Base-by-base conservation (phyloP, 1,140 invertebrate genomes). In the Trichomalopsis sarcophagae region DNA sequence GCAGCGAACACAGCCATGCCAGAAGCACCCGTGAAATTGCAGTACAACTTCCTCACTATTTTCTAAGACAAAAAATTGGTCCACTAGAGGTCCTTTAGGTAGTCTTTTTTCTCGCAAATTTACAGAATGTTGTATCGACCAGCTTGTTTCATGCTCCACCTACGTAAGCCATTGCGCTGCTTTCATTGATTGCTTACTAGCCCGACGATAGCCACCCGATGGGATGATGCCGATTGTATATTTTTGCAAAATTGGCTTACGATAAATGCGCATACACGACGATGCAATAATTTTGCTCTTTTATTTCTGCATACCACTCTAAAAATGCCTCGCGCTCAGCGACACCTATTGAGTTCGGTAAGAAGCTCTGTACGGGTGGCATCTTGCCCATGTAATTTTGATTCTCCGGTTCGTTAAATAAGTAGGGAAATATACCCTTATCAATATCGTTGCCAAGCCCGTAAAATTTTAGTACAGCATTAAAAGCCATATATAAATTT, bases 11-110 rank as follows among this genome's bases (percentile, higher is more conserved):
- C 76, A 78, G 17, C 76, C 76, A 33, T 78, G 76, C 21, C 40
- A 78, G 4, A 27, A 78, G 17, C 76, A 78, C 1, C 76, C 40
- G 44, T 78, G 44, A 55, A 78, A 78, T 1, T 78, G 76, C 10
- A 50, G 23, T 2, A 78, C 47, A 7, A 55, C 11, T 27, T 21
- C 6, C 1, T 78, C 5, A 9, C 27, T 6, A 3, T 30, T 78
- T 17, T 55, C 44, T 14, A 78, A 3, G 2, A 33, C 17, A 2
- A 3, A 7, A 78, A 50, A 78, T 13, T 47, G 47, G n/a, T 55
- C 47, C 10, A 78, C 47, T 13, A 47, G 33, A 0, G 47, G 11
- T 21, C 44, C 76, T 0, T 78, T 23, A 9, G 44, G 40, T 55
- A 78, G 47, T 11, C 44, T 27, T 4, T 33, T 23, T 55, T 47